Evolutionary conservation across 2,113 vertebrate genomes (phyloP), one percentile per base, ranked within the genome.

Genomic region (Phyllopteryx taeniolatus): DNA sequence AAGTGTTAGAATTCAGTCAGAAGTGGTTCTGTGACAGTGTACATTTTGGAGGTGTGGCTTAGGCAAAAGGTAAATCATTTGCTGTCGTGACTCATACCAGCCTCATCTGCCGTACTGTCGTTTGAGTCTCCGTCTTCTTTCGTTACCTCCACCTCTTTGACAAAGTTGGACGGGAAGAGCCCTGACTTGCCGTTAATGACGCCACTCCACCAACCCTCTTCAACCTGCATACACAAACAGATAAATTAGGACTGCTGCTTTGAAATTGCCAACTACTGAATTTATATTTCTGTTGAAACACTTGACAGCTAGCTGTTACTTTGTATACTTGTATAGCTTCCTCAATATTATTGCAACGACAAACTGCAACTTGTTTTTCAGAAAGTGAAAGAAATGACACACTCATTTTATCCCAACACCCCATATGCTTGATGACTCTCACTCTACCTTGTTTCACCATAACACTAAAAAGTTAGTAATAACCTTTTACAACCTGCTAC

Each of bases 181-280:
- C 96, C 97, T 15, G 86, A 80, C 76, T 94, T 98, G 68, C 93
- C 93, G 74, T 94, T 95, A 31, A 93, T 63, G 7, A 19, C 89
- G 80, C 97, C 97, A 63, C 75, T 97, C 96, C 97, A 98, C 97
- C 97, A 99, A 69, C 97, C 97, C 79, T 99, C 97, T 82, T 98
- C 97, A n/a, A 98, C 94, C 97, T 99, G 75, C 7, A 65, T 15
- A 27, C n/a, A 67, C 15, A 63, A 2, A 19, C 13, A 66, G 10
- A 44, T 13, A 7, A 44, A 44, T 64, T 22, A 43, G 19, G 19
- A 43, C 9, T 4, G 9, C 4, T 12, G 61, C 19, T 35, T 39
- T 39, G 35, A 39, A 39, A 39, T 3, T 1, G 35, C 35, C 35
- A 39, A 6, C 51, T 53, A 53, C 7, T 9, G 7, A 54, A 8